Evolutionary conservation across 2,888 invertebrate genomes (phyloP).

Genomic region (Gibbula magus): DNA sequence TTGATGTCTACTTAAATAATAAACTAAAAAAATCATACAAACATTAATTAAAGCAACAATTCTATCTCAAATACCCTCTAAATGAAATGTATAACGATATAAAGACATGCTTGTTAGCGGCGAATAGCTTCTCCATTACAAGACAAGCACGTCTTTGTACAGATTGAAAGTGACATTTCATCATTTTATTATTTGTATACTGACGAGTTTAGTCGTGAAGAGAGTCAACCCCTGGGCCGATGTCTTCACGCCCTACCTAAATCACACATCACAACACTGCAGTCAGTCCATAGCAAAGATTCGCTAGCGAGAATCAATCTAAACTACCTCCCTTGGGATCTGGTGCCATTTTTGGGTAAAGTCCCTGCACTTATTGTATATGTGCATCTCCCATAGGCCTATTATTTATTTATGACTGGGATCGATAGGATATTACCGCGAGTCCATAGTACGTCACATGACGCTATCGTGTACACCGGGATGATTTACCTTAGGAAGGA

Average conservation of each 20-base stretch:
- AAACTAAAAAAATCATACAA: too few species aligned
- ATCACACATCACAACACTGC: not conserved
- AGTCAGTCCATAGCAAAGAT: not conserved
- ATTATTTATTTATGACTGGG: constrained; percentile 23
- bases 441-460: not conserved
- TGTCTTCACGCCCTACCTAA: too few species aligned
- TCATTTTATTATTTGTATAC: constrained; percentile 25
- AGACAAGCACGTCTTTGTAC: not conserved
- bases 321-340: not conserved
- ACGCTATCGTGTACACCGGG: not conserved
- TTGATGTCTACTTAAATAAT: too few species aligned
- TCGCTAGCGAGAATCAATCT: not conserved
- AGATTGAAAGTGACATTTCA: constrained; percentile 14
- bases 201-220: not conserved
- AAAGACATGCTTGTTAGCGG: too few species aligned
- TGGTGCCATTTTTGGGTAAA: constrained; percentile 20
- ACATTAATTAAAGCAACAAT: too few species aligned
- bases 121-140: too few species aligned
- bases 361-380: constrained; percentile 19
- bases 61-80: too few species aligned
- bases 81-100: too few species aligned
- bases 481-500: not conserved
- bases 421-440: constrained; percentile 15
- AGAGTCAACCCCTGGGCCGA: not conserved
- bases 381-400: not conserved